Conservation (phyloP, 2,113 vertebrate genomes). For the Osmerus eperlanus region DNA sequence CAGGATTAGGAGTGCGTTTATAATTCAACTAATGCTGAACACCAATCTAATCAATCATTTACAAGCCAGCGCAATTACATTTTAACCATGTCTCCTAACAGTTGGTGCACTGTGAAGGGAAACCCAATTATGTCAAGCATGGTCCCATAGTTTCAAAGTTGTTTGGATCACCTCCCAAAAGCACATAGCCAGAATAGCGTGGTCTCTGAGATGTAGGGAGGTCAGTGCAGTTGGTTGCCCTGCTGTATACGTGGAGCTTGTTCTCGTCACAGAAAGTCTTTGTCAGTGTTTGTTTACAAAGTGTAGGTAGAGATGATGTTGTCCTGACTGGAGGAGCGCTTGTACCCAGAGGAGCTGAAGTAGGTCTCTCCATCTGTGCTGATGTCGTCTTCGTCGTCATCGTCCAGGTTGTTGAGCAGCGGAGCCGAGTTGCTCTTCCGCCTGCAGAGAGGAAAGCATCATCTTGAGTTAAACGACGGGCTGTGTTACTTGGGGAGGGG, state of each 20-base stretch:
- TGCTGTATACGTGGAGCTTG: neutral
- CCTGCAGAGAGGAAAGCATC: constrained; percentile 66
- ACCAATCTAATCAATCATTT: constrained; percentile 4
- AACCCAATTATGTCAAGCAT: neutral
- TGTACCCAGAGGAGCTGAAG: constrained; percentile 80
- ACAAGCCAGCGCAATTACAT: neutral
- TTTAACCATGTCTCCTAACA: neutral
- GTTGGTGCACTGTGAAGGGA: neutral
- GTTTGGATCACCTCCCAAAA: neutral
- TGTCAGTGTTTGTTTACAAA: constrained; percentile 34
- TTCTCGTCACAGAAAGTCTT: neutral
- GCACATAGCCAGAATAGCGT: neutral
- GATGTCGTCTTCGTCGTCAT: constrained; percentile 77
- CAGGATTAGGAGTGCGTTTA: neutral
- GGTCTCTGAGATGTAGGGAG: neutral
- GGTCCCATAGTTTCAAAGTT: neutral
- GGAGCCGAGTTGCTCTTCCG: constrained; percentile 82
- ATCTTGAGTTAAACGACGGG: neutral
- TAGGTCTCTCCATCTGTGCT: constrained; percentile 89
- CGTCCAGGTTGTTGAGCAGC: constrained; percentile 77
- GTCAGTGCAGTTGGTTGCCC: neutral
- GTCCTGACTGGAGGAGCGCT: constrained; percentile 77
- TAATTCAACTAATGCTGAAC: neutral
- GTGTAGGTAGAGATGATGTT: constrained; percentile 56
- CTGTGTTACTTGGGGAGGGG: neutral